A percentile compares a stretch with the other conserved stretches of the same genome.
Evolutionary conservation across 1,140 invertebrate species (phyloP).

Genomic region (Hormaphis cornu): DNA sequence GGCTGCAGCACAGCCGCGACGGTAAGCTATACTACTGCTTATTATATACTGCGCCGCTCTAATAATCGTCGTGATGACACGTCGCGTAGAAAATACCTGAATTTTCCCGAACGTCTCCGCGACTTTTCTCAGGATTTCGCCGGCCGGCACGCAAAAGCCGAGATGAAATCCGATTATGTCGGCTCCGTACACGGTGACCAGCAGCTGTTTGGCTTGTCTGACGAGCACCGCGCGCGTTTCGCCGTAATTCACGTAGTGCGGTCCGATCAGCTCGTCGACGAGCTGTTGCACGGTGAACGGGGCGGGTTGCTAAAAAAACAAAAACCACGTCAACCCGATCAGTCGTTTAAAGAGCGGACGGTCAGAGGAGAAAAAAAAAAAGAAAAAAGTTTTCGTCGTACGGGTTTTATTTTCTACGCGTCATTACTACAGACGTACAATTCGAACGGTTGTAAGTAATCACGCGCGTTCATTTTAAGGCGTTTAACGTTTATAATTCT

Average conservation of each 20-base stretch:
- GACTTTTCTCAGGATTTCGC: not conserved
- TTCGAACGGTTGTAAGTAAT: too few species aligned
- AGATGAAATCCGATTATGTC: not conserved
- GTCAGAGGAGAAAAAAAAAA: too few species aligned
- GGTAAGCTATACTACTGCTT: too few species aligned
- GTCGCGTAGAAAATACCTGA: not conserved
- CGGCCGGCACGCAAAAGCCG: conserved; percentile 1
- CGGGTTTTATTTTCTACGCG: too few species aligned
- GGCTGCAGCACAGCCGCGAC: too few species aligned
- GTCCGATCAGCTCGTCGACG: conserved; percentile 5
- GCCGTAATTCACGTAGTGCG: not conserved
- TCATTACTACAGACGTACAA: too few species aligned
- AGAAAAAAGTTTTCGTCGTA: not conserved
- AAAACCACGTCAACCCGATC: too few species aligned
- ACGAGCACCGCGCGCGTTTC: conserved; percentile 20
- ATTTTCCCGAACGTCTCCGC: not conserved
- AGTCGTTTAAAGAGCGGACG: too few species aligned
- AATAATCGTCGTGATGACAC: too few species aligned
- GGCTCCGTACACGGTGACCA: not conserved
- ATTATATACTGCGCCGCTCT: too few species aligned
- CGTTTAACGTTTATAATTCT: too few species aligned
- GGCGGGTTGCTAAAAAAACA: not conserved
- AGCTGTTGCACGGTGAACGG: not conserved
- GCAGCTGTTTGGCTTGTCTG: not conserved
- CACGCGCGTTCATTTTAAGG: too few species aligned